These are phyloP conservation scores for Nasonia vitripennis DNA, from an alignment of 1,140 invertebrate species.

Conservation along the genomic window DNA sequence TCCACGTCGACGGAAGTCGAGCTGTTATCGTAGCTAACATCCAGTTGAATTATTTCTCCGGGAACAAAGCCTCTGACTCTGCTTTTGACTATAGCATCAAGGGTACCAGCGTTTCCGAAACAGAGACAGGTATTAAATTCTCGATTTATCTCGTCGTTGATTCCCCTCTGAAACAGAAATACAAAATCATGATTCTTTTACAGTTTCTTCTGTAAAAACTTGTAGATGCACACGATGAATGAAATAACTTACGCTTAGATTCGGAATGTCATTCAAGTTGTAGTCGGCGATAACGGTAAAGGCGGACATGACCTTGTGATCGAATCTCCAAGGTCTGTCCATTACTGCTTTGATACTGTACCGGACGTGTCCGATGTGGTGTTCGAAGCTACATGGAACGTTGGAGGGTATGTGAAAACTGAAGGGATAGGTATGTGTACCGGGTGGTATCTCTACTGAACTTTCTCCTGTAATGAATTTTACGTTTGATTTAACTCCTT, in stretches of 20 bases:
- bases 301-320: constrained; percentile 74
- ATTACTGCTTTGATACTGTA: constrained; percentile 78
- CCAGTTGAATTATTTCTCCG: constrained; percentile 79
- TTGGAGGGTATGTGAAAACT: constrained; percentile 73
- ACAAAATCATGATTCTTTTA: background rate
- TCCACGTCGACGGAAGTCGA: constrained; percentile 77
- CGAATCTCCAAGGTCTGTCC: constrained; percentile 76
- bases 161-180: constrained; percentile 45
- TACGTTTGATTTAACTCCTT: too few relatives aligned
- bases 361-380: constrained; percentile 74
- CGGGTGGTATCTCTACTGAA: constrained; percentile 59
- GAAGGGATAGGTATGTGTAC: constrained; percentile 74
- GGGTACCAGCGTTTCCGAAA: constrained; percentile 69
- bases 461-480: constrained; percentile 42
- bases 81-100: constrained; percentile 76
- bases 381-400: constrained; percentile 77
- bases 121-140: constrained; percentile 79
- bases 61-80: constrained; percentile 79
- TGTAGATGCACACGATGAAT: background rate
- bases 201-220: background rate
- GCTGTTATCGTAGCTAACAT: constrained; percentile 78
- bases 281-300: constrained; percentile 71
- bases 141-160: constrained; percentile 72
- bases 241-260: constrained; percentile 27
- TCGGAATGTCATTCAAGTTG: constrained; percentile 54